These are phyloP conservation scores for Tragelaphus imberbis DNA, from an alignment of 2,113 vertebrate genomes.

Conservation along the genomic window DNA sequence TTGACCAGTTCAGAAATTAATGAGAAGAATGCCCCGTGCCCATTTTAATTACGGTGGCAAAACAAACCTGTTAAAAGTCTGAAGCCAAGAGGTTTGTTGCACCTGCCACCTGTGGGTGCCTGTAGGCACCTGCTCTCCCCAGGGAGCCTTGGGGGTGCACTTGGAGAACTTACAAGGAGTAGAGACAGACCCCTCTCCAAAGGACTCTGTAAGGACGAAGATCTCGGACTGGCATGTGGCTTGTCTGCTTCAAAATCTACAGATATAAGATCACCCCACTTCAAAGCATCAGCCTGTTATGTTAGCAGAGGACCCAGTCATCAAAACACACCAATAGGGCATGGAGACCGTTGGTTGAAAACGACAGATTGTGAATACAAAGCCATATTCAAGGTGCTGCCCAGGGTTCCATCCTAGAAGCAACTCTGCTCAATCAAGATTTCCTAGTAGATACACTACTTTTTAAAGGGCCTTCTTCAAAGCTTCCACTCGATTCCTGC, in stretches of 20 bases:
- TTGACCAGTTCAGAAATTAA: constrained; percentile 68
- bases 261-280: not conserved
- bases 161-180: not conserved
- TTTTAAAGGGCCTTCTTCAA: constrained; percentile 57
- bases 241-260: not conserved
- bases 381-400: not conserved
- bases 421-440: not conserved
- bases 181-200: not conserved
- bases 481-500: constrained; percentile 43
- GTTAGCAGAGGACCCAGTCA: not conserved
- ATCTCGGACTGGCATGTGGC: not conserved
- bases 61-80: not conserved
- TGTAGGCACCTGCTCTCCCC: not conserved
- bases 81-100: not conserved
- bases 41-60: constrained; percentile 29
- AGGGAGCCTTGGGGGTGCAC: not conserved
- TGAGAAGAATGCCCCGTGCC: constrained; percentile 48
- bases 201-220: not conserved
- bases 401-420: not conserved
- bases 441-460: not conserved
- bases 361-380: not conserved
- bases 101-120: not conserved
- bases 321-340: not conserved
- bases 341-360: not conserved
- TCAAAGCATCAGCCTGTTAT: not conserved